These are phyloP conservation scores for Drosophila littoralis DNA, from an alignment of 1,140 invertebrate species.

Conservation along the genomic window DNA sequence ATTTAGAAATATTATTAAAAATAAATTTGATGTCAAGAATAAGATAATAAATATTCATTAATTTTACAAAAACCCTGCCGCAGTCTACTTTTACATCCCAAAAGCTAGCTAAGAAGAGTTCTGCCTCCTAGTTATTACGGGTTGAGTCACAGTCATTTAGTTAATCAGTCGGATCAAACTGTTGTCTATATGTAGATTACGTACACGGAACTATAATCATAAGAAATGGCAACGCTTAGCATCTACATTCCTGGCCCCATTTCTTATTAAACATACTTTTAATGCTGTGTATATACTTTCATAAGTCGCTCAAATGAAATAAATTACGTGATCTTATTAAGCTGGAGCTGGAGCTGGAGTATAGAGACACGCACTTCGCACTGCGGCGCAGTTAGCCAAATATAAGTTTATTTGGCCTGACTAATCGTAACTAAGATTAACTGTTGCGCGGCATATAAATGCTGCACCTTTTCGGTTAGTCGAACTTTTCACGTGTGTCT, in stretches of 20 bases:
- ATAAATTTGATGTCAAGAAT: too few species aligned
- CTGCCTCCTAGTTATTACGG: too few species aligned
- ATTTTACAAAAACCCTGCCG: too few species aligned
- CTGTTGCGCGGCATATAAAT: conserved; percentile 68
- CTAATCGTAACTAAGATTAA: conserved; percentile 82
- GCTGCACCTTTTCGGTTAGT: conserved; percentile 39
- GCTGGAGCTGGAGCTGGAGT: neutral
- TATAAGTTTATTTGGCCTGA: conserved; percentile 76
- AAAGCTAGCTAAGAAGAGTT: too few species aligned
- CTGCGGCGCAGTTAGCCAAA: conserved; percentile 44
- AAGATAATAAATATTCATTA: too few species aligned
- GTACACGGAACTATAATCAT: conserved; percentile 8
- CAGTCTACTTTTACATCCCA: too few species aligned
- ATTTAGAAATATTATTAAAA: too few species aligned
- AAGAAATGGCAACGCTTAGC: conserved; percentile 7
- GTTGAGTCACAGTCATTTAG: too few species aligned
- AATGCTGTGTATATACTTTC: neutral
- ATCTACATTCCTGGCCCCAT: neutral
- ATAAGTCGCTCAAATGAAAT: conserved; percentile 56
- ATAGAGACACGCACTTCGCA: conserved; percentile 11
- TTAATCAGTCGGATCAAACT: too few species aligned
- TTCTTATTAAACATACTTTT: conserved; percentile 2
- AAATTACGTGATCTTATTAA: conserved; percentile 83
- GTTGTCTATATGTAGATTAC: neutral
- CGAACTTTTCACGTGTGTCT: conserved; percentile 39